Evolutionary conservation across 2,113 vertebrate species (phyloP).

Genomic region (Laticauda colubrina): DNA sequence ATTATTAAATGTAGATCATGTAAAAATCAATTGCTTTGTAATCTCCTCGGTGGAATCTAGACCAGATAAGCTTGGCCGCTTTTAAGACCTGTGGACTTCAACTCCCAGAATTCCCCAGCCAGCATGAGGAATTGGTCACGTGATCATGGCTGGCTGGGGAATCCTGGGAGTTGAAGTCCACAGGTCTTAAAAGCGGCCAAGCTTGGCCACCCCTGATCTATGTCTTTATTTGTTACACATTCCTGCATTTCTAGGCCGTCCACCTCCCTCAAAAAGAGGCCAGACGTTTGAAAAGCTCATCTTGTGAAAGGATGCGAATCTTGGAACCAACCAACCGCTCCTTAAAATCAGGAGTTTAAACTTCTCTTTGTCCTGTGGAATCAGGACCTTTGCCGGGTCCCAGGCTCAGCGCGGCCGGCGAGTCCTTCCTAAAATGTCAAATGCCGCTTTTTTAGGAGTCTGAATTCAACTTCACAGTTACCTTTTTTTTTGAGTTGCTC

Average conservation of each 20-base stretch:
- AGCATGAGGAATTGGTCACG: no score
- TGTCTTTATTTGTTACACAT: not conserved
- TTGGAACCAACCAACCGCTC: not conserved
- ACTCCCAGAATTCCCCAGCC: no score
- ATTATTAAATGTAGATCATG: not conserved
- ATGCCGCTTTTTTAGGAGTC: not conserved
- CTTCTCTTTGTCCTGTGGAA: not conserved
- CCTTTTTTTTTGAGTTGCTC: not conserved
- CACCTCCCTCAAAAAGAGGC: not conserved
- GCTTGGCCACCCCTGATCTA: not conserved
- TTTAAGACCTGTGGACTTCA: not conserved
- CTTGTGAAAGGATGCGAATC: not conserved
- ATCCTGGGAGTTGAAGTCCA: not conserved
- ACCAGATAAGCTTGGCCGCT: not conserved
- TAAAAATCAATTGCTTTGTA: not conserved
- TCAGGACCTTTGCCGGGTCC: not conserved
- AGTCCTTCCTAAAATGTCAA: not conserved
- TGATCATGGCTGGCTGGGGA: no score
- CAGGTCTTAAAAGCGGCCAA: not conserved
- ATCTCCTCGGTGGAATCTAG: not conserved
- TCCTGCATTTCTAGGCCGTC: not conserved
- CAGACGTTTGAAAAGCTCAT: not conserved
- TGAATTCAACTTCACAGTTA: not conserved
- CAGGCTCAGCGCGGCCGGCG: not conserved
- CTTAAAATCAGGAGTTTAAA: not conserved